A percentile compares a stretch with the other conserved stretches of the same genome.
phyloP scores from a whole-genome alignment of 2,113 vertebrate species.

The Oryzias woworae region DNA sequence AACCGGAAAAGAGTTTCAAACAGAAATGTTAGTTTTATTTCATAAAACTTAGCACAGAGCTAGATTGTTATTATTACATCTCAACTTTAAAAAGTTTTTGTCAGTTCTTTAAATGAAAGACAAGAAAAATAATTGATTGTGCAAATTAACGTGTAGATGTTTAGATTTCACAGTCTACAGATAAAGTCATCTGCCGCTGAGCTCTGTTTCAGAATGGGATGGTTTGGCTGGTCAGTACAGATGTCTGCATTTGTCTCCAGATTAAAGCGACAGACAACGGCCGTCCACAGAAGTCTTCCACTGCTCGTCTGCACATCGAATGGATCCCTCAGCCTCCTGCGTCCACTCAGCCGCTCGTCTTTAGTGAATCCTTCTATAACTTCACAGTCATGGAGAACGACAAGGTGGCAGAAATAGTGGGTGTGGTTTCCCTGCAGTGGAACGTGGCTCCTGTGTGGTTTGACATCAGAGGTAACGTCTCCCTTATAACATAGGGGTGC shows the following conservation, averaged over 20 bases:
- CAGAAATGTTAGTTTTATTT: too few relatives aligned
- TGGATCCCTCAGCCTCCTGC: constrained; percentile 88
- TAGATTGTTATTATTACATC: too few relatives aligned
- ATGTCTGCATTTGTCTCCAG: constrained; percentile 62
- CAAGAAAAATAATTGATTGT: too few relatives aligned
- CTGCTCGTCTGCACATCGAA: constrained; percentile 93
- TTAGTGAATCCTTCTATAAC: constrained; percentile 93
- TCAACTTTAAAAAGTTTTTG: too few relatives aligned
- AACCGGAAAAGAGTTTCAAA: too few relatives aligned
- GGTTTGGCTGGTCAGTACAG: neutral
- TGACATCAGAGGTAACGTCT: constrained; percentile 88
- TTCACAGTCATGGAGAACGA: constrained; percentile 96
- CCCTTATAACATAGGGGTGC: neutral
- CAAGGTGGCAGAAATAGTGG: constrained; percentile 92
- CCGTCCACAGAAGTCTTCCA: constrained; percentile 92
- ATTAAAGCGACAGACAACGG: constrained; percentile 96
- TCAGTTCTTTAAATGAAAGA: too few relatives aligned
- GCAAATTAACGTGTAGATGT: too few relatives aligned
- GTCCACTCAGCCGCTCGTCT: constrained; percentile 76
- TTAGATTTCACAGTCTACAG: too few relatives aligned
- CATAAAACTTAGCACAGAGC: too few relatives aligned
- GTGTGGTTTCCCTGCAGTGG: constrained; percentile 90
- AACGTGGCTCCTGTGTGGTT: constrained; percentile 89
- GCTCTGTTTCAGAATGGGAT: neutral
- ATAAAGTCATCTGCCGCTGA: too few relatives aligned